phyloP scores from a whole-genome alignment of 2,888 invertebrate species.

The Catonia carolina region DNA sequence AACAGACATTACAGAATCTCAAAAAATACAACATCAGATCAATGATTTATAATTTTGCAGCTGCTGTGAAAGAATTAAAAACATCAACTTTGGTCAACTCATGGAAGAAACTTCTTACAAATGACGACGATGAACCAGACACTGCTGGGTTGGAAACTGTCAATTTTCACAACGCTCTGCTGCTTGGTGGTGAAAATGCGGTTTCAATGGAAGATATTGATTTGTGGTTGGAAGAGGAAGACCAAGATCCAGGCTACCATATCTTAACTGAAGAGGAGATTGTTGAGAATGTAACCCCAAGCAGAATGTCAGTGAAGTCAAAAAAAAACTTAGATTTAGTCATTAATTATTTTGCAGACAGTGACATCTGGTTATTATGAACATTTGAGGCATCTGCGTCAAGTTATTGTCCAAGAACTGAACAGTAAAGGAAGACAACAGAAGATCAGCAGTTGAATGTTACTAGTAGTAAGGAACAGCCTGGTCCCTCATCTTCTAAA shows the following conservation, averaged over 20 bases:
- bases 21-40: conserved; percentile 25
- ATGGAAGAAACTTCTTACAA: too few relatives aligned
- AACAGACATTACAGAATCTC: conserved; percentile 29
- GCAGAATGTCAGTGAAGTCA: too few relatives aligned
- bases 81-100: too few relatives aligned
- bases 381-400: not conserved
- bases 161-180: not conserved
- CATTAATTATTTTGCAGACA: not conserved
- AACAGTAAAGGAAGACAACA: not conserved
- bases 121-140: too few relatives aligned
- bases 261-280: too few relatives aligned
- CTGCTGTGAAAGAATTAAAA: too few relatives aligned
- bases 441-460: not conserved
- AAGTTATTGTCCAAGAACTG: not conserved
- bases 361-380: not conserved
- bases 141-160: not conserved
- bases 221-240: not conserved
- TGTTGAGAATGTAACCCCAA: too few relatives aligned
- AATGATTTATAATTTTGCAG: conserved; percentile 15
- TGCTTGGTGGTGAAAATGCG: not conserved
- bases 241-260: too few relatives aligned
- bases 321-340: not conserved
- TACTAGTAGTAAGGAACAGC: too few relatives aligned
- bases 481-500: too few relatives aligned
- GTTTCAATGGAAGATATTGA: not conserved